phyloP scores from a whole-genome alignment of 2,113 vertebrate species.

The Anoura caudifer region DNA sequence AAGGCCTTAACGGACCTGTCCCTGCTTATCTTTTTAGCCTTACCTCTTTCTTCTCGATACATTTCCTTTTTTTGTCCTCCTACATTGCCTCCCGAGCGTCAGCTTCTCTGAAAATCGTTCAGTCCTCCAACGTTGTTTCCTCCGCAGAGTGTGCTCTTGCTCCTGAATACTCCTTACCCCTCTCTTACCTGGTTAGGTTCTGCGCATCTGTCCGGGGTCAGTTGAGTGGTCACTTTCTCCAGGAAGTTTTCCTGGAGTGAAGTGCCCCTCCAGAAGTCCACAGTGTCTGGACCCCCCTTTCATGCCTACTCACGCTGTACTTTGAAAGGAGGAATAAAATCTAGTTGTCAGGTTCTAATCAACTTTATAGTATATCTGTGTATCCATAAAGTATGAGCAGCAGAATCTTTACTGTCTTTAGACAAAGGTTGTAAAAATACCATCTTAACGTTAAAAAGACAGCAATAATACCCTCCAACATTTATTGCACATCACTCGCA shows the following conservation, averaged over 20 bases:
- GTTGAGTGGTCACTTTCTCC: background rate
- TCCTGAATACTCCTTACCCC: accelerated
- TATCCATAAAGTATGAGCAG: background rate
- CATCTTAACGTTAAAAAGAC: background rate
- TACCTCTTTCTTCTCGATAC: background rate
- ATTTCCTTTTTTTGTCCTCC: background rate
- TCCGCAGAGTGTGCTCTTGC: background rate
- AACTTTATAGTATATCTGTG: background rate
- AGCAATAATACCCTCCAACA: background rate
- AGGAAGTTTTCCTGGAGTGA: background rate
- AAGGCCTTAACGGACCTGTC: background rate
- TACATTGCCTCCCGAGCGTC: background rate
- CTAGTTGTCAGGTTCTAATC: background rate
- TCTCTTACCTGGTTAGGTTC: background rate
- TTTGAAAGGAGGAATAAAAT: background rate
- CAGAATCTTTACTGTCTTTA: background rate
- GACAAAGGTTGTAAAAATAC: background rate
- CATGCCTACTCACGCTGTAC: background rate
- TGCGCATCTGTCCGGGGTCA: background rate
- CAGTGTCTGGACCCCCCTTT: background rate
- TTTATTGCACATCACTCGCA: background rate
- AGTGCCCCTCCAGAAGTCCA: background rate
- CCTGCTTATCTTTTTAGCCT: background rate
- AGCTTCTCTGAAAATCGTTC: background rate
- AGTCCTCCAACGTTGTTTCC: background rate